phyloP scores from a whole-genome alignment of 2,113 vertebrate species.

The Grallaria varia region DNA sequence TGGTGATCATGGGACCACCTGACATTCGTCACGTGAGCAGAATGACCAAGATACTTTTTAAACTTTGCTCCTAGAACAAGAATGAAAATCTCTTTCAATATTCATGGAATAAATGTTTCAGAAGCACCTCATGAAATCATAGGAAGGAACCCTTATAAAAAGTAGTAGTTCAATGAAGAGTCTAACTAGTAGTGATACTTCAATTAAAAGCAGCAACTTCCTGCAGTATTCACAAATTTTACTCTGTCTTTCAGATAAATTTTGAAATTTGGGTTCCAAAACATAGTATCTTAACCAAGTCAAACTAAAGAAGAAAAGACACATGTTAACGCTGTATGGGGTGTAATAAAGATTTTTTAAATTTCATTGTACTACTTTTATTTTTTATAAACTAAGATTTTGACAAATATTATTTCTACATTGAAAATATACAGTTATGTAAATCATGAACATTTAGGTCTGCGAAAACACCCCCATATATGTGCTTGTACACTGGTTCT shows the following conservation, averaged over 20 bases:
- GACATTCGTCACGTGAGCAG: constrained; percentile 93
- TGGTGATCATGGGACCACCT: constrained; percentile 98
- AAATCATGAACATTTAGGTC: background rate
- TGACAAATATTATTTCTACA: background rate
- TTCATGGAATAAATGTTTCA: background rate
- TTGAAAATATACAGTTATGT: background rate
- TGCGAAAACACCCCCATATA: background rate
- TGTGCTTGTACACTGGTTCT: background rate
- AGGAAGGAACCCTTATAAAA: background rate
- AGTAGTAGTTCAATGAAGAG: background rate
- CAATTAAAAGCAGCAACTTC: background rate
- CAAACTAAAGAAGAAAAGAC: background rate
- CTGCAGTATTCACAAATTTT: background rate
- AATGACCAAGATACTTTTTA: constrained; percentile 97
- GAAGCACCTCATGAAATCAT: background rate
- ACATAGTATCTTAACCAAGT: background rate
- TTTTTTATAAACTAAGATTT: background rate
- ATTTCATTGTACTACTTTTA: background rate
- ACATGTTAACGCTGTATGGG: background rate
- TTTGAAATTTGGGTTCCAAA: background rate
- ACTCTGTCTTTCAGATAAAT: background rate
- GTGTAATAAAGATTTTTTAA: background rate
- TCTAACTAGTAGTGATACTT: background rate
- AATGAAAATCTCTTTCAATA: constrained; percentile 2
- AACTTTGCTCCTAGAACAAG: constrained; percentile 90